Evolutionary conservation across 2,888 invertebrate genomes (phyloP).

Genomic region (Dryomyza anilis): DNA sequence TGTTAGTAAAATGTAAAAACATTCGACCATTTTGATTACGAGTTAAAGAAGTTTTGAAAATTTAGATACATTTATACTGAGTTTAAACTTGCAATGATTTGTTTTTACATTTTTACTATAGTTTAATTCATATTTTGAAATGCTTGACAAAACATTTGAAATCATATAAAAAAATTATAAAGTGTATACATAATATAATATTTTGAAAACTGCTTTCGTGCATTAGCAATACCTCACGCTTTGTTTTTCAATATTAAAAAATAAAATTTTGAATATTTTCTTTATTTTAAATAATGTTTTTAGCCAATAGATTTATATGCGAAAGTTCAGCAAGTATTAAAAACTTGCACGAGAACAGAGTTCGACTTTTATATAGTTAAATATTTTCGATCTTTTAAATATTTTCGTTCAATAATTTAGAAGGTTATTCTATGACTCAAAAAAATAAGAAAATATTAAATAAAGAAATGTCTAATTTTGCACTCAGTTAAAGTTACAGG

Average conservation of each 20-base stretch:
- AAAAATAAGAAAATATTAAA: too few relatives aligned
- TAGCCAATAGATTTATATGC: neutral
- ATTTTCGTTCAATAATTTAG: too few relatives aligned
- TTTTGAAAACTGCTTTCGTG: slow-evolving; percentile 35
- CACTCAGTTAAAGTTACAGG: too few relatives aligned
- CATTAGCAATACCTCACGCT: slow-evolving; percentile 23
- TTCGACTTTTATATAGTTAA: too few relatives aligned
- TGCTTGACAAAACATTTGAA: neutral
- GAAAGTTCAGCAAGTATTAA: neutral
- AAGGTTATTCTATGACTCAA: too few relatives aligned
- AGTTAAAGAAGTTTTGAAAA: too few relatives aligned
- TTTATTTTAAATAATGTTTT: neutral
- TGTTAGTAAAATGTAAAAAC: slow-evolving; percentile 43
- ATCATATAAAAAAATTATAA: slow-evolving; percentile 4
- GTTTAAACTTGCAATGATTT: too few relatives aligned
- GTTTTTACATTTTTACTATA: too few relatives aligned
- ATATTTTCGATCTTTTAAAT: too few relatives aligned
- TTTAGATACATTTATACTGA: too few relatives aligned
- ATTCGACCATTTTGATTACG: too few relatives aligned
- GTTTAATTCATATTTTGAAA: neutral
- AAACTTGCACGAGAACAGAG: slow-evolving; percentile 22
- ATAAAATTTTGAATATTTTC: neutral
- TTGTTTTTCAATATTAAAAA: slow-evolving; percentile 2
- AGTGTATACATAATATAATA: slow-evolving; percentile 18
- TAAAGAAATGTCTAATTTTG: too few relatives aligned